These are phyloP conservation scores for Erythrocercus mccallii DNA, from an alignment of 2,113 vertebrate genomes.

Conservation along the genomic window DNA sequence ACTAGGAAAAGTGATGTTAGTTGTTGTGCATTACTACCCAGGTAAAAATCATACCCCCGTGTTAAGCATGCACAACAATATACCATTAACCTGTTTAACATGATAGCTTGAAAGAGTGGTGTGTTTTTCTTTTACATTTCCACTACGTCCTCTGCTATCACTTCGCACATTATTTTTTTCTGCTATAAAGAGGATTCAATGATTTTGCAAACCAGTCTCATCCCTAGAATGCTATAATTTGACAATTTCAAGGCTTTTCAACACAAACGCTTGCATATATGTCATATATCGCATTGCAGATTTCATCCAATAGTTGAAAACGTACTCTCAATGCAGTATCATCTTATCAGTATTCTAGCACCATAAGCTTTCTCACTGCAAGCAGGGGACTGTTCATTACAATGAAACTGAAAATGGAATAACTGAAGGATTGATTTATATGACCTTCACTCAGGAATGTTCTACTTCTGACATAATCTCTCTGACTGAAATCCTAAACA, in stretches of 20 bases:
- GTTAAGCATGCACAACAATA: background rate
- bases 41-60: background rate
- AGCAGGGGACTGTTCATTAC: constrained; percentile 49
- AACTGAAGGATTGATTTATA: constrained; percentile 61
- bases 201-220: background rate
- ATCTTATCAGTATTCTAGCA: constrained; percentile 65
- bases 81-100: background rate
- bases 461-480: constrained; percentile 63
- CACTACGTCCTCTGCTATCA: background rate
- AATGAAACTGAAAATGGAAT: constrained; percentile 57
- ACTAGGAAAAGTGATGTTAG: background rate
- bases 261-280: background rate
- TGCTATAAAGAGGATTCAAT: background rate
- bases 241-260: constrained; percentile 23
- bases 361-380: constrained; percentile 57
- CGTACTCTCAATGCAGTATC: constrained; percentile 54
- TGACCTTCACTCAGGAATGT: constrained; percentile 34
- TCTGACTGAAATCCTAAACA: constrained; percentile 41
- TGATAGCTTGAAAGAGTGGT: background rate
- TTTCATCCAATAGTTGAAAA: constrained; percentile 47
- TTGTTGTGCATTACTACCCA: background rate
- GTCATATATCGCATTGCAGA: constrained; percentile 54
- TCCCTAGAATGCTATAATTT: background rate
- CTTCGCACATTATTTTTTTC: background rate
- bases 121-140: background rate